Evolutionary conservation across 2,113 vertebrate species (phyloP).

Genomic region (Tetraodon nigroviridis): DNA sequence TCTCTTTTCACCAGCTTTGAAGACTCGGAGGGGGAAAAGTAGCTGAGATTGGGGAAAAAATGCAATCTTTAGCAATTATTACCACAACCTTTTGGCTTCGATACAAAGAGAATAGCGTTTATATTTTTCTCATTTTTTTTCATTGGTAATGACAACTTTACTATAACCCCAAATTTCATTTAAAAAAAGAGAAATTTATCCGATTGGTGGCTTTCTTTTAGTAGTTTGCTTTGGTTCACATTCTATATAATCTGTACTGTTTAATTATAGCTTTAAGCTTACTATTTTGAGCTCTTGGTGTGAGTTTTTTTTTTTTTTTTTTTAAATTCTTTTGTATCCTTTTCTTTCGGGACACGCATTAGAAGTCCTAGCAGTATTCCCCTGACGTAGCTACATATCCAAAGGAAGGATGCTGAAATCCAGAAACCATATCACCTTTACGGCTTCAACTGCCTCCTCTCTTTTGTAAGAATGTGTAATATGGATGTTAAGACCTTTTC

Average conservation of each 20-base stretch:
- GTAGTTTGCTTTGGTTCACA: slow-evolving; percentile 59
- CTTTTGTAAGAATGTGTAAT: slow-evolving; percentile 51
- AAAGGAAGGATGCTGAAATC: slow-evolving; percentile 41
- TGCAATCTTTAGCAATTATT: slow-evolving; percentile 77
- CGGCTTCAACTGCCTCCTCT: slow-evolving; percentile 33
- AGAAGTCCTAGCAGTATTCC: slow-evolving; percentile 41
- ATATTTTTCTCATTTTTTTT: slow-evolving; percentile 46
- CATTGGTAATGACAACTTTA: slow-evolving; percentile 51
- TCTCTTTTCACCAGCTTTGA: slow-evolving; percentile 46
- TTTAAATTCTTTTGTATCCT: slow-evolving; percentile 17
- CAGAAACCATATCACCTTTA: slow-evolving; percentile 38
- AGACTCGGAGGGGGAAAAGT: slow-evolving; percentile 53
- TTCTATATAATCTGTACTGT: slow-evolving; percentile 55
- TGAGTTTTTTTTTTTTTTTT: slow-evolving; percentile 21
- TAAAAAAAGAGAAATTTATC: slow-evolving; percentile 32
- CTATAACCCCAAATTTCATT: slow-evolving; percentile 65
- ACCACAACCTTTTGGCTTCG: slow-evolving; percentile 58
- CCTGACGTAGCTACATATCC: slow-evolving; percentile 47
- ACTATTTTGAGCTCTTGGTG: slow-evolving; percentile 47
- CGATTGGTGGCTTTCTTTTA: slow-evolving; percentile 38
- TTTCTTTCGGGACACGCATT: slow-evolving; percentile 25
- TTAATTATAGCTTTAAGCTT: slow-evolving; percentile 52
- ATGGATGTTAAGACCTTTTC: slow-evolving; percentile 36
- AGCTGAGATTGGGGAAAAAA: slow-evolving; percentile 50
- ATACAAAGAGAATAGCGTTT: slow-evolving; percentile 59